Conservation (phyloP, 2,113 vertebrate species). For the Hemiscyllium ocellatum region DNA sequence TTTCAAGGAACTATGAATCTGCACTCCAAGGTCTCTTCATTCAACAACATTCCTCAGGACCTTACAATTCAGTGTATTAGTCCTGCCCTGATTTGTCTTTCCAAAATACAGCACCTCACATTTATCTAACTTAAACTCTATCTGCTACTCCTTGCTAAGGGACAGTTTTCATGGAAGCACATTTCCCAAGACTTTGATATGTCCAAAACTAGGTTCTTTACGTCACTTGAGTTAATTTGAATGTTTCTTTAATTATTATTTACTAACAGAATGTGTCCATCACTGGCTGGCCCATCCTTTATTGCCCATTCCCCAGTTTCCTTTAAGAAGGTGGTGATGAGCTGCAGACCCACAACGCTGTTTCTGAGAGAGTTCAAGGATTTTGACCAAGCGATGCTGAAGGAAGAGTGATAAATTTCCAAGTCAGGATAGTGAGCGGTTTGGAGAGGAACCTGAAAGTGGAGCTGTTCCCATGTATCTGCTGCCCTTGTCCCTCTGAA, state of each 20-base stretch:
- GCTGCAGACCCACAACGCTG: neutral
- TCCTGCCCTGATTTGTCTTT: too few species aligned
- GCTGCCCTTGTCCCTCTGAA: neutral
- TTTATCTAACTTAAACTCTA: too few species aligned
- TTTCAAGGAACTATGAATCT: too few species aligned
- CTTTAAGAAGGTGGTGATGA: neutral
- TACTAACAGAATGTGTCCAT: neutral
- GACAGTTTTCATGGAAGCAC: too few species aligned
- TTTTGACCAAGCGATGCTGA: neutral
- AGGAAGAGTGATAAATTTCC: neutral
- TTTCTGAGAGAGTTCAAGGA: neutral
- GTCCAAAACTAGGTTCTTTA: neutral
- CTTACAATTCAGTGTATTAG: too few species aligned
- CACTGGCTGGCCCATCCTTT: neutral
- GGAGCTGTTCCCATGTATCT: neutral
- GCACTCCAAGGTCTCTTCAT: too few species aligned
- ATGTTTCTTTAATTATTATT: neutral
- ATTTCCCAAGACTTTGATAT: too few species aligned
- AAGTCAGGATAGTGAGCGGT: neutral
- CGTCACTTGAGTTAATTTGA: neutral
- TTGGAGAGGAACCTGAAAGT: neutral
- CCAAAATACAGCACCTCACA: too few species aligned
- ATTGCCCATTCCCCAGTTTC: neutral
- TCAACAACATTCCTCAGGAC: too few species aligned
- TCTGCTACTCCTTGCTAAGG: too few species aligned